Conservation (phyloP, 2,113 vertebrate species). For the Daboia siamensis region DNA sequence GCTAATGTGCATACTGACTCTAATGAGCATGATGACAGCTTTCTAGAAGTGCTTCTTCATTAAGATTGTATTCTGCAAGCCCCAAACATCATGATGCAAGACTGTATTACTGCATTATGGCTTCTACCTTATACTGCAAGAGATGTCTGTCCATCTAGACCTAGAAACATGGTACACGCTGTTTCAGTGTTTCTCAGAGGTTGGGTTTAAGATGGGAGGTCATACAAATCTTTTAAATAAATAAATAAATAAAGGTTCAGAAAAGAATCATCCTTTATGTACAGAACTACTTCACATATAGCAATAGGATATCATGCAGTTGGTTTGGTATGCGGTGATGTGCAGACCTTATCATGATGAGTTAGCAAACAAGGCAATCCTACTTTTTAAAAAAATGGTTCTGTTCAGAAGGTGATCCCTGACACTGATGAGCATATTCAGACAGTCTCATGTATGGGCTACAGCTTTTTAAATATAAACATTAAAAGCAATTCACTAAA, state of each 20-base stretch:
- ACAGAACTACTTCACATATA: background rate
- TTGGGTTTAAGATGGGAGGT: background rate
- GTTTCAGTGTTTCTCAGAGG: background rate
- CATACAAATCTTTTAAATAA: background rate
- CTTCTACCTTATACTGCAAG: background rate
- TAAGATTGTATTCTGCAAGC: background rate
- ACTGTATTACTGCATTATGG: background rate
- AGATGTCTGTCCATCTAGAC: background rate
- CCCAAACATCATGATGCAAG: background rate
- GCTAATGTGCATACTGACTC: background rate
- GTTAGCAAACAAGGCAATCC: background rate
- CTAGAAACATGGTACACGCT: background rate
- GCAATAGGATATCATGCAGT: too few species aligned
- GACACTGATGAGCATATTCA: background rate
- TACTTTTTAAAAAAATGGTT: background rate
- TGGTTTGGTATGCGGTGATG: too few species aligned
- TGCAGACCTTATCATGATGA: background rate
- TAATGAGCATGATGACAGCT: background rate
- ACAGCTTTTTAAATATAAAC: background rate
- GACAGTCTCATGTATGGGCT: too few species aligned
- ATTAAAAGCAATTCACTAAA: background rate
- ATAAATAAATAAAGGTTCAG: background rate
- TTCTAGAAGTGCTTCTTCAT: background rate
- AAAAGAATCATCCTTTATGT: background rate
- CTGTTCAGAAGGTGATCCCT: background rate